Base-by-base conservation (phyloP, 2,888 invertebrate species). In the Pristionchus fissidentatus region DNA sequence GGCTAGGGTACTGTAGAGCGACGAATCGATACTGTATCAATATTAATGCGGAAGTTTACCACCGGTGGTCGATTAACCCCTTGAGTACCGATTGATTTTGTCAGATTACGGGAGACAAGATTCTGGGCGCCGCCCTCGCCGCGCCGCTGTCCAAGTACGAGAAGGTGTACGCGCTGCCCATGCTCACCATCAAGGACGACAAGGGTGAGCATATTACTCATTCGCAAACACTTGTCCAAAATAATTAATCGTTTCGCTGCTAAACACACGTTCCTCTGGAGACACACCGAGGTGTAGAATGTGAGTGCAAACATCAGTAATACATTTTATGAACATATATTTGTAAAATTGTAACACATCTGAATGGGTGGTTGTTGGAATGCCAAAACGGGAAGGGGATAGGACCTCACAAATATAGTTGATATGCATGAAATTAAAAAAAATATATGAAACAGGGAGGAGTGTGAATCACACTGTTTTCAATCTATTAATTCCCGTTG, bases 181-280 rank as follows among this genome's bases (percentile, higher is more conserved):
- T 99, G 98, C 93, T 99, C 82, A 97, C 97, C 0, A 97, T 99
- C 90, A 97, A 97, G 92, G 96, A 97, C 92, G 97, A 97, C 91
- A 99, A 99, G 93, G 98, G 93, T 93, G 85, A 52, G 75, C 3
- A 5, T 3, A 57, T 22, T 77, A 8, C 7, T 85, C 29, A 43
- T 43, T 29, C 32, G 19, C 38, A 46, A 57, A 38, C 43, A 10
- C 29, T 52, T 7, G 66, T 32, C n/a, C n/a, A n/a, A n/a, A n/a
- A n/a, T n/a, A n/a, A n/a, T n/a, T n/a, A n/a, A n/a, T n/a, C n/a
- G n/a, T n/a, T n/a, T n/a, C n/a, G n/a, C n/a, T n/a, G n/a, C n/a
- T n/a, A n/a, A n/a, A n/a, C n/a, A n/a, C n/a, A 66, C 13, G 26
- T 66, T n/a, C n/a, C n/a, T n/a, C n/a, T 29, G 26, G n/a, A 15